Evolutionary conservation across 2,888 invertebrate genomes (phyloP).

Genomic region (Eilema sororculum): DNA sequence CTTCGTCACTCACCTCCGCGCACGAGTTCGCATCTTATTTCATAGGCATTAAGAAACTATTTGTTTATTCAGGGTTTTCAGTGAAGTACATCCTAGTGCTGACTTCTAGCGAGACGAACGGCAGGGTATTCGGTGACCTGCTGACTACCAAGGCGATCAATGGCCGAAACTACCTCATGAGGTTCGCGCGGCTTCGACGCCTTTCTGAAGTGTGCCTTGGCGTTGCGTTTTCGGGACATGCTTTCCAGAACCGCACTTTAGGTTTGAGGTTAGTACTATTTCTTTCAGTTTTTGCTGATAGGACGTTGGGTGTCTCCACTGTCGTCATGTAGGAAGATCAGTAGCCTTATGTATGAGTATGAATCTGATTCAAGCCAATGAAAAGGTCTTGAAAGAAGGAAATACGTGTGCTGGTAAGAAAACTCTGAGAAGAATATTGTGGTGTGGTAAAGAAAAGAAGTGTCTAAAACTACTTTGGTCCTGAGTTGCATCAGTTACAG

Average conservation of each 20-base stretch:
- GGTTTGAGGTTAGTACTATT: conserved; percentile 70
- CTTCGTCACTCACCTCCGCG: too few relatives aligned
- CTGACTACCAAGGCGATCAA: conserved; percentile 62
- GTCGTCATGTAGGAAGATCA: neutral
- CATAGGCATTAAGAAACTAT: neutral
- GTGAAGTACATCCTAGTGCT: conserved; percentile 83
- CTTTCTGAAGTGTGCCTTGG: conserved; percentile 84
- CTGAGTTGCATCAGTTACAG: neutral
- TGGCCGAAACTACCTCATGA: conserved; percentile 76
- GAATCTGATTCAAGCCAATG: too few relatives aligned
- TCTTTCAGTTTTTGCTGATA: neutral
- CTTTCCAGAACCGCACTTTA: conserved; percentile 80
- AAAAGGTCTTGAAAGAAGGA: too few relatives aligned
- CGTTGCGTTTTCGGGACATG: conserved; percentile 83
- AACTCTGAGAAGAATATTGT: neutral
- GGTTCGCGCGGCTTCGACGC: conserved; percentile 75
- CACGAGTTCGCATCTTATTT: too few relatives aligned
- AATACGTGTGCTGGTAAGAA: too few relatives aligned
- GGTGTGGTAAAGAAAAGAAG: neutral
- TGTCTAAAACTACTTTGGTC: neutral
- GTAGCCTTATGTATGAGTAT: too few relatives aligned
- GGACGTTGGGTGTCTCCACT: neutral
- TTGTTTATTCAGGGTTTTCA: conserved; percentile 72
- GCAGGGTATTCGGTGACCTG: conserved; percentile 74
- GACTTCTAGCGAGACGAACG: conserved; percentile 74